Conservation (phyloP, 1,140 invertebrate species). For the Schlechtendalia chinensis region DNA sequence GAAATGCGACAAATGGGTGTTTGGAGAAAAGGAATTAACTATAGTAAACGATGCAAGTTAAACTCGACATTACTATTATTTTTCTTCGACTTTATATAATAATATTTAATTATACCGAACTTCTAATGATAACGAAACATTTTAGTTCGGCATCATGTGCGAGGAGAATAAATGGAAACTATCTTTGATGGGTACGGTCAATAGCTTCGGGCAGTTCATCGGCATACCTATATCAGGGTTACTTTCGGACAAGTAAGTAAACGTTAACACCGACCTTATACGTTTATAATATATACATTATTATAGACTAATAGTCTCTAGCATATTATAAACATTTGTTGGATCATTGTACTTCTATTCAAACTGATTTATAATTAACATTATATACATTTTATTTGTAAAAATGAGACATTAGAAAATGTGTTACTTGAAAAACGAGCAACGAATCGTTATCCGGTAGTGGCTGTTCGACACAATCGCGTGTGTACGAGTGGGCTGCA, state of each 20-base stretch:
- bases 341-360: too few relatives aligned
- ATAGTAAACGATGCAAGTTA: conserved; percentile 61
- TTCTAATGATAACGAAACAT: conserved; percentile 25
- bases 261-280: too few relatives aligned
- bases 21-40: conserved; percentile 58
- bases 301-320: too few relatives aligned
- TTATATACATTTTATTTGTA: not conserved
- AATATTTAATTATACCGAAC: too few relatives aligned
- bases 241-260: conserved; percentile 61
- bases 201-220: conserved; percentile 63
- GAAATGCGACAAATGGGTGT: conserved; percentile 60
- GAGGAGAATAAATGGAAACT: conserved; percentile 64
- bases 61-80: too few relatives aligned
- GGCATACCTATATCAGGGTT: conserved; percentile 62
- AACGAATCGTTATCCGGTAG: not conserved
- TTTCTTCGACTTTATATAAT: too few relatives aligned
- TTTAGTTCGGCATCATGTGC: conserved; percentile 62
- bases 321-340: too few relatives aligned
- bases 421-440: not conserved
- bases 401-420: conserved; percentile 58
- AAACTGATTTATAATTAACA: too few relatives aligned
- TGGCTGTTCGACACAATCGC: too few relatives aligned
- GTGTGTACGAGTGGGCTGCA: too few relatives aligned
- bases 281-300: too few relatives aligned
- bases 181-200: conserved; percentile 63